Percentiles rank a stretch among this genome's conserved stretches.
Conservation (phyloP, 1,140 invertebrate genomes). For the Eumeta japonica region DNA sequence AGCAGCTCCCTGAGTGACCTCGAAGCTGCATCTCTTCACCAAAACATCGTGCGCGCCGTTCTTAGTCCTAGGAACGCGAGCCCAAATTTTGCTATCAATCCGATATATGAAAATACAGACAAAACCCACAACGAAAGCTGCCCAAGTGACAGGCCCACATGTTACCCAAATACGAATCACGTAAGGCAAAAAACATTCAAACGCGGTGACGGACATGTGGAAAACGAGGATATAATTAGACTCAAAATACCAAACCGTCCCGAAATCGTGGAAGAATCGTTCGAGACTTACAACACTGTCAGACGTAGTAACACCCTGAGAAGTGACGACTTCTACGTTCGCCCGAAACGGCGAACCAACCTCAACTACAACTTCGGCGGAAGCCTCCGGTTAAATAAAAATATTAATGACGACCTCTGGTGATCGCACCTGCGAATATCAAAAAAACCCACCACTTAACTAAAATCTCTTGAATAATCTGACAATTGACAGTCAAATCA, state of each 20-base stretch:
- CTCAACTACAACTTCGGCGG: constrained; percentile 45
- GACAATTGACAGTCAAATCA: no score
- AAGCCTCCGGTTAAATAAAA: constrained; percentile 47
- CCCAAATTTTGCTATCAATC: constrained; percentile 66
- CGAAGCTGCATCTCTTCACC: constrained; percentile 59
- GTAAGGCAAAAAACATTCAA: constrained; percentile 32
- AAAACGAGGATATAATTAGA: constrained; percentile 52
- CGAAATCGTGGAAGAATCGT: constrained; percentile 50
- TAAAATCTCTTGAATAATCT: neutral
- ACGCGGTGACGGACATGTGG: constrained; percentile 41
- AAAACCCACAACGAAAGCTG: constrained; percentile 19
- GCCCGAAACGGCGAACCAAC: constrained; percentile 30
- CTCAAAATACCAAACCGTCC: constrained; percentile 50
- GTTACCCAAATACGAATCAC: constrained; percentile 3
- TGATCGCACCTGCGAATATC: neutral
- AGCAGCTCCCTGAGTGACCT: constrained; percentile 62
- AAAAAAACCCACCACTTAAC: neutral
- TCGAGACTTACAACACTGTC: constrained; percentile 46
- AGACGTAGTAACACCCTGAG: constrained; percentile 43
- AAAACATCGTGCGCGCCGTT: constrained; percentile 60
- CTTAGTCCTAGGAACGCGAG: constrained; percentile 63
- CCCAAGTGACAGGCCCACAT: neutral
- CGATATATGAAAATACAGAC: constrained; percentile 56
- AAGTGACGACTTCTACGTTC: constrained; percentile 32
- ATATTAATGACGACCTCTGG: constrained; percentile 44